Percentiles rank a stretch among this genome's conserved stretches.
phyloP scores from a whole-genome alignment of 2,888 invertebrate genomes.

The Cheilosia vulpina region DNA sequence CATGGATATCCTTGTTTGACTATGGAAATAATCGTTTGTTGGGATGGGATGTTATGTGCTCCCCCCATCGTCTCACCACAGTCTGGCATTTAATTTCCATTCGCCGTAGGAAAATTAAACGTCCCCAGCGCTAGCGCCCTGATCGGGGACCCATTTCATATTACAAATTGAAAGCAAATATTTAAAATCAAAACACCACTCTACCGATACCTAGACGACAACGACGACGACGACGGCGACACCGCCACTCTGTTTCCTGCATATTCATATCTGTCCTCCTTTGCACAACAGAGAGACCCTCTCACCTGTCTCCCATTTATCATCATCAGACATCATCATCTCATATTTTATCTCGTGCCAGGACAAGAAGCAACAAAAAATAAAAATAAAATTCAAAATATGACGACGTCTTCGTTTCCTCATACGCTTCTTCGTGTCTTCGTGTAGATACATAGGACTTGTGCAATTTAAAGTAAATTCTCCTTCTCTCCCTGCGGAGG shows the following conservation, averaged over 20 bases:
- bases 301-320: slow-evolving; percentile 71
- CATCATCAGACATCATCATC: slow-evolving; percentile 75
- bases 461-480: slow-evolving; percentile 73
- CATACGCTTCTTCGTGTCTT: slow-evolving; percentile 52
- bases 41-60: not conserved
- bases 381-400: not conserved
- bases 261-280: slow-evolving; percentile 34
- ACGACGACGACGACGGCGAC: slow-evolving; percentile 11
- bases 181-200: slow-evolving; percentile 68
- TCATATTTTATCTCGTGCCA: slow-evolving; percentile 69
- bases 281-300: slow-evolving; percentile 1
- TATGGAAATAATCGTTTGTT: slow-evolving; percentile 12
- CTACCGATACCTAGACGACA: slow-evolving; percentile 1
- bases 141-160: slow-evolving; percentile 60
- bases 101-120: slow-evolving; percentile 54
- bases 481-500: slow-evolving; percentile 7
- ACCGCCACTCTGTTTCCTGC: slow-evolving; percentile 13
- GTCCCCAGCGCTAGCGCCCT: not conserved
- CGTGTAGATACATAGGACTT: slow-evolving; percentile 53
- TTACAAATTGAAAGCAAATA: slow-evolving; percentile 75
- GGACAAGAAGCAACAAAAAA: slow-evolving; percentile 23
- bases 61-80: slow-evolving; percentile 27
- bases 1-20: slow-evolving; percentile 3
- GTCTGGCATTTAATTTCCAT: slow-evolving; percentile 72
- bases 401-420: slow-evolving; percentile 65